These are phyloP conservation scores for Drosophila niveifrons DNA, from an alignment of 2,888 invertebrate genomes.

Conservation along the genomic window DNA sequence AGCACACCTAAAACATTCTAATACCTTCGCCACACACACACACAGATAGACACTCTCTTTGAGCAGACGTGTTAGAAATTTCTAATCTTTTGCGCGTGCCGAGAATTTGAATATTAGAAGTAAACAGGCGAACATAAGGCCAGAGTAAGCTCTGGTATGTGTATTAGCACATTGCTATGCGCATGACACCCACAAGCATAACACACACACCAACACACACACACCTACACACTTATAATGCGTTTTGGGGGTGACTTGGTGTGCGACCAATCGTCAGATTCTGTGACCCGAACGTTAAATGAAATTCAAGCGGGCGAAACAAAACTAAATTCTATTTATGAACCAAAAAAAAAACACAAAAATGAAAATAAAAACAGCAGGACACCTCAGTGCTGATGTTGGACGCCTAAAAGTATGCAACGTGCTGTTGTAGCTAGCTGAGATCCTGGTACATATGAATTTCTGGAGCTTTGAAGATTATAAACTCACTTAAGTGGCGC, in stretches of 20 bases:
- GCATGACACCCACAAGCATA: conserved; percentile 54
- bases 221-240: neutral
- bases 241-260: conserved; percentile 32
- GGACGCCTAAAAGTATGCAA: conserved; percentile 42
- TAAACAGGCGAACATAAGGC: conserved; percentile 74
- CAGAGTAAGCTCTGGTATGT: conserved; percentile 56
- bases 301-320: conserved; percentile 46
- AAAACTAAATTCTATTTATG: conserved; percentile 34
- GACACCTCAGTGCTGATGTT: conserved; percentile 36
- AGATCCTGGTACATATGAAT: conserved; percentile 82
- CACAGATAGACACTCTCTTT: conserved; percentile 6
- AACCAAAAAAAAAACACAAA: conserved; percentile 24
- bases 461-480: conserved; percentile 84
- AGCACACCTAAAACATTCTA: conserved; percentile 47
- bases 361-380: neutral
- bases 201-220: conserved; percentile 14
- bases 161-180: conserved; percentile 80
- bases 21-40: conserved; percentile 41
- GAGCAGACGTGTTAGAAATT: conserved; percentile 70
- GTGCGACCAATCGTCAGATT: conserved; percentile 26
- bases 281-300: conserved; percentile 55
- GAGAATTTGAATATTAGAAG: conserved; percentile 85
- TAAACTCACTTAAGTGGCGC: conserved; percentile 79
- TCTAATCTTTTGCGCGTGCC: conserved; percentile 80
- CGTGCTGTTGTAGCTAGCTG: conserved; percentile 56